phyloP scores from a whole-genome alignment of 2,797 vertebrate species.

The Buphagus erythrorhynchus region DNA sequence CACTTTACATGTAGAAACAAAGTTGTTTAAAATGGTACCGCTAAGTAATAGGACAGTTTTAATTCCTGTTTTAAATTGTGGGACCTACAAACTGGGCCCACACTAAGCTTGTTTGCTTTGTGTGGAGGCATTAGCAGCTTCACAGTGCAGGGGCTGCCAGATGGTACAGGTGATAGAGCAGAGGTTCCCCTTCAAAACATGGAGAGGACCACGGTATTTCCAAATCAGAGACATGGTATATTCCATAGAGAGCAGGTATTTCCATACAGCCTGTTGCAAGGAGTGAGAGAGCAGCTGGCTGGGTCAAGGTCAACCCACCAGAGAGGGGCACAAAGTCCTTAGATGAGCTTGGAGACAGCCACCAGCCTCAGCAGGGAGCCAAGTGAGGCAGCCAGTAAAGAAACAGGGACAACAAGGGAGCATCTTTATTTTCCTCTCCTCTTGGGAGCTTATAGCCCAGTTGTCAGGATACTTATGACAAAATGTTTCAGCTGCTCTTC shows the following conservation, averaged over 20 bases:
- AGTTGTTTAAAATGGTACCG: not conserved
- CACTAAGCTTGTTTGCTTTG: accelerated
- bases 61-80: not conserved
- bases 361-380: not conserved
- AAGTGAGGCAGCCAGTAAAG: accelerated
- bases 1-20: not conserved
- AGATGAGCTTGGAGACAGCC: accelerated
- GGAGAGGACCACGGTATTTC: accelerated
- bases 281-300: not conserved
- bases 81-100: not conserved
- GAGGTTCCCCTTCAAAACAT: not conserved
- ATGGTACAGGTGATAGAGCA: not conserved
- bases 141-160: not conserved
- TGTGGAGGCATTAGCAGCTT: not conserved
- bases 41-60: not conserved
- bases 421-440: not conserved
- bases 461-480: not conserved
- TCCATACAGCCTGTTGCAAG: not conserved
- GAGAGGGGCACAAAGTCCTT: not conserved
- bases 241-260: not conserved
- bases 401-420: not conserved
- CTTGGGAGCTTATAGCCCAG: not conserved
- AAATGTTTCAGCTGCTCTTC: not conserved
- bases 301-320: not conserved
- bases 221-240: not conserved